These are phyloP conservation scores for Apis florea DNA, from an alignment of 1,140 invertebrate genomes.

Conservation along the genomic window DNA sequence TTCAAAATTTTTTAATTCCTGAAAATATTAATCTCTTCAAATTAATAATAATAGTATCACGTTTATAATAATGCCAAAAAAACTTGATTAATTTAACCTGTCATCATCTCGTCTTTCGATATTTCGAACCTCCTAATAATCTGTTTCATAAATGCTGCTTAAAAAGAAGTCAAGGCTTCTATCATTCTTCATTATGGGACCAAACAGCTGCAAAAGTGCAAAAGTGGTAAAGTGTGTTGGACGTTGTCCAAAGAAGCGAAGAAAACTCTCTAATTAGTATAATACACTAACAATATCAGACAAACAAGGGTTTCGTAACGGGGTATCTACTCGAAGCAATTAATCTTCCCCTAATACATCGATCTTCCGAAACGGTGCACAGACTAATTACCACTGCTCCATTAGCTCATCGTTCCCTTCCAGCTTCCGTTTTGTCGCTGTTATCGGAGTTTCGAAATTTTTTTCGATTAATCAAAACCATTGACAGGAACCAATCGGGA, in stretches of 20 bases:
- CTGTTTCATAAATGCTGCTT: neutral
- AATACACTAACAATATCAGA: constrained; percentile 33
- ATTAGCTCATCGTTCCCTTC: constrained; percentile 22
- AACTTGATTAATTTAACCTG: neutral
- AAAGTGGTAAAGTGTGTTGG: constrained; percentile 12
- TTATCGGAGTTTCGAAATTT: neutral
- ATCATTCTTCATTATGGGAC: constrained; percentile 37
- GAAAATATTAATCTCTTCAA: neutral
- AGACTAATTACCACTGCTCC: constrained; percentile 28
- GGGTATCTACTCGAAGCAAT: constrained; percentile 12
- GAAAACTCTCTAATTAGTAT: constrained; percentile 37
- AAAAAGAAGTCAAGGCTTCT: neutral
- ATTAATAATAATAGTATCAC: neutral
- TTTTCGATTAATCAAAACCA: constrained; percentile 11
- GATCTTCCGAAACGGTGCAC: neutral
- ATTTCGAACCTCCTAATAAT: neutral
- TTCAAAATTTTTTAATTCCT: no score
- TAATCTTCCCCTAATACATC: constrained; percentile 44
- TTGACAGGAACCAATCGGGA: neutral
- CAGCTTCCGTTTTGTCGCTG: constrained; percentile 5
- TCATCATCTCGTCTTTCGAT: neutral
- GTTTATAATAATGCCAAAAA: neutral
- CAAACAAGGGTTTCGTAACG: constrained; percentile 16
- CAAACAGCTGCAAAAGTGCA: constrained; percentile 23
- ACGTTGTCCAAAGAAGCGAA: constrained; percentile 25